Percentiles rank a stretch among this genome's conserved stretches.
Evolutionary conservation across 2,888 invertebrate species (phyloP).

Genomic region (Panopea generosa): DNA sequence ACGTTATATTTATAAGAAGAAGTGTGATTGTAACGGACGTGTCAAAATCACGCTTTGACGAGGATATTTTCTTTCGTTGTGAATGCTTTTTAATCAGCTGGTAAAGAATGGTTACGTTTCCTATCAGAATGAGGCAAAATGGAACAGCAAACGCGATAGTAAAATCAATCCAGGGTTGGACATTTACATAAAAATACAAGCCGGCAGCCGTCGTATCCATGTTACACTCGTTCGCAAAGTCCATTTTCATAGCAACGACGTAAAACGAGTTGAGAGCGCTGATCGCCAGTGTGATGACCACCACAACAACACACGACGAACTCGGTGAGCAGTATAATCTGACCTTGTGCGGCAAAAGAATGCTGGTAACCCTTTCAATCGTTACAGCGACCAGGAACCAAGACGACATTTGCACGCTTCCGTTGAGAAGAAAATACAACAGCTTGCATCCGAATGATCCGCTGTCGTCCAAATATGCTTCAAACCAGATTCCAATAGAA

Average conservation of each 20-base stretch:
- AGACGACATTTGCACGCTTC: conserved; percentile 41
- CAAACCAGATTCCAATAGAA: background rate
- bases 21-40: conserved; percentile 25
- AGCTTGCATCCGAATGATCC: conserved; percentile 27
- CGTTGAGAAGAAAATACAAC: conserved; percentile 39
- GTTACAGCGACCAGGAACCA: conserved; percentile 55
- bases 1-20: conserved; percentile 42
- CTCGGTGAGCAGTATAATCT: conserved; percentile 23
- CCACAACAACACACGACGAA: conserved; percentile 13
- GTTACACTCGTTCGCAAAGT: conserved; percentile 5
- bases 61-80: conserved; percentile 13
- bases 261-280: conserved; percentile 31
- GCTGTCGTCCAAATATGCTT: background rate
- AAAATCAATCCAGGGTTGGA: conserved; percentile 55
- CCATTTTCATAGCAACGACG: too few relatives aligned
- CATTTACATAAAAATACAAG: conserved; percentile 29
- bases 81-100: conserved; percentile 12
- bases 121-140: conserved; percentile 34
- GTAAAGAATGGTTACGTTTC: conserved; percentile 43
- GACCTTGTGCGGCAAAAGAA: conserved; percentile 45
- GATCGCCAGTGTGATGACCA: conserved; percentile 3
- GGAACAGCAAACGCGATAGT: conserved; percentile 41
- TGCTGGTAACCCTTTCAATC: conserved; percentile 45
- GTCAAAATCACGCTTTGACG: conserved; percentile 8
- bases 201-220: conserved; percentile 26